Evolutionary conservation across 1,140 invertebrate genomes (phyloP).

Genomic region (Nautilus pompilius): DNA sequence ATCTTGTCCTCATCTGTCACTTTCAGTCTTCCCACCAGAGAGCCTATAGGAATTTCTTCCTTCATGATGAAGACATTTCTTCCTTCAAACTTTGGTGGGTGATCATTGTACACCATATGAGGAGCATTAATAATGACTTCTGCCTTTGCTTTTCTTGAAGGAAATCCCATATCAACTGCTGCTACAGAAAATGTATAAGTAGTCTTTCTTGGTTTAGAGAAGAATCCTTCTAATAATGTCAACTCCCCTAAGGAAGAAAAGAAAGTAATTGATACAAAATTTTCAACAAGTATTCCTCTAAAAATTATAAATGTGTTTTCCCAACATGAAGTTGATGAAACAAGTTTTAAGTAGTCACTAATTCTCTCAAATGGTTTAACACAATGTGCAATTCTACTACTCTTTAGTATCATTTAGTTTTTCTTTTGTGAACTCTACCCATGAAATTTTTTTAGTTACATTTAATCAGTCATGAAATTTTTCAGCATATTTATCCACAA

Average conservation of each 20-base stretch:
- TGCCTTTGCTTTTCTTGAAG: slow-evolving; percentile 3
- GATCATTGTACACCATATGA: slow-evolving; percentile 8
- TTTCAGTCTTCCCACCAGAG: slow-evolving; percentile 7
- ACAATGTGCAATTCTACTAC: too few relatives aligned
- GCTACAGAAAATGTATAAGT: slow-evolving; percentile 7
- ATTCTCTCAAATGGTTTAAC: too few relatives aligned
- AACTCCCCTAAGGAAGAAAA: slow-evolving; percentile 6
- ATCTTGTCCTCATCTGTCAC: slow-evolving; percentile 7
- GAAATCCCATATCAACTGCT: slow-evolving; percentile 13
- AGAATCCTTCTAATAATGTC: slow-evolving; percentile 10
- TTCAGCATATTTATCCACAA: too few relatives aligned
- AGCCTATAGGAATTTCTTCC: slow-evolving; percentile 14
- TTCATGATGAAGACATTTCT: slow-evolving; percentile 4
- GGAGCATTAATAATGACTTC: slow-evolving; percentile 6
- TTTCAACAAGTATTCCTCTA: neutral
- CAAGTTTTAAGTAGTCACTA: neutral
- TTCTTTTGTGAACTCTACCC: too few relatives aligned
- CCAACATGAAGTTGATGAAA: neutral
- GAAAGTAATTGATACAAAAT: neutral
- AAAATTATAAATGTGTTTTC: neutral
- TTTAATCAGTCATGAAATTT: too few relatives aligned
- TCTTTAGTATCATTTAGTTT: too few relatives aligned
- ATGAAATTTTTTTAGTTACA: too few relatives aligned
- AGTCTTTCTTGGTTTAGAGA: slow-evolving; percentile 5
- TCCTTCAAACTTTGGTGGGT: slow-evolving; percentile 5